A percentile compares a stretch with the other conserved stretches of the same genome.
phyloP scores from a whole-genome alignment of 2,797 vertebrate species.

The Trematomus bernacchii region DNA sequence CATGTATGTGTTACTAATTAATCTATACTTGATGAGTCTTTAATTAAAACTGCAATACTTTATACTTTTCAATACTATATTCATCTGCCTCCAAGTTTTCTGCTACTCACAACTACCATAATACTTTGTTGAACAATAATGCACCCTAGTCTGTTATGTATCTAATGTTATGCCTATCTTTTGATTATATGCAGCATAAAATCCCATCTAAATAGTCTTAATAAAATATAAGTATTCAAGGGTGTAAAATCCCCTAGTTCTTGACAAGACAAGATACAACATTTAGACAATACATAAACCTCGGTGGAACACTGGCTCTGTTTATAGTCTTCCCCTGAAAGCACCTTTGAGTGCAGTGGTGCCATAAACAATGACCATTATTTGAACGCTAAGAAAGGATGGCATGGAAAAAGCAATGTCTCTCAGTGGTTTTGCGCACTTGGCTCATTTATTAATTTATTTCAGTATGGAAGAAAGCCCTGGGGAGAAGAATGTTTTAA shows the following conservation, averaged over 20 bases:
- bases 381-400: conserved; percentile 68
- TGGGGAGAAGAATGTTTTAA: conserved; percentile 79
- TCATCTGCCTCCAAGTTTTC: background rate
- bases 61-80: background rate
- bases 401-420: conserved; percentile 68
- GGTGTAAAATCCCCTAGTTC: conserved; percentile 52
- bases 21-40: conserved; percentile 10
- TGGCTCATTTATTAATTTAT: conserved; percentile 81
- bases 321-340: conserved; percentile 70
- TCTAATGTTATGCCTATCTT: conserved; percentile 3
- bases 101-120: background rate
- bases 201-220: conserved; percentile 39
- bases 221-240: conserved; percentile 61
- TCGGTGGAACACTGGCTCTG: conserved; percentile 52
- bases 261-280: conserved; percentile 76
- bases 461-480: conserved; percentile 78
- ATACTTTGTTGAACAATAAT: conserved; percentile 13
- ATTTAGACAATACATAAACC: conserved; percentile 79
- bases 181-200: conserved; percentile 30
- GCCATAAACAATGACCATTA: conserved; percentile 84
- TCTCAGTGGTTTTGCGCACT: conserved; percentile 61
- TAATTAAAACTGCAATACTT: background rate
- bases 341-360: conserved; percentile 74
- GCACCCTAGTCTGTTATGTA: conserved; percentile 1
- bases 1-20: conserved; percentile 12